Base-by-base conservation (phyloP, 2,113 vertebrate genomes). In the Eptatretus burgeri region DNA sequence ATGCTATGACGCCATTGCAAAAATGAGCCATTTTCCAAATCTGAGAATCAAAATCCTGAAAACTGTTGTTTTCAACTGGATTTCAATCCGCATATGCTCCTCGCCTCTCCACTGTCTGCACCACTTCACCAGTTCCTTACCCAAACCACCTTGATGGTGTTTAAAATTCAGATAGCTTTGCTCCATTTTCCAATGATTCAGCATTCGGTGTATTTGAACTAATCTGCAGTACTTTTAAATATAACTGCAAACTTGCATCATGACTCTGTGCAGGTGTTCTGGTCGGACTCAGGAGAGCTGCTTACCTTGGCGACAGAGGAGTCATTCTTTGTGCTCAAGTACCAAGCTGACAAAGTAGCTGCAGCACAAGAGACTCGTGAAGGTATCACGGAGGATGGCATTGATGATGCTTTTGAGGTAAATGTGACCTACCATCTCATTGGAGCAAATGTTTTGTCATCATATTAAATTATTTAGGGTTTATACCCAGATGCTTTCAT, bases 261-360 rank as follows among this genome's bases (percentile, higher is more conserved):
- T 52, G 50, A 50, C 64, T 20, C 67, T 5, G 51, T 72, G 16
- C 71, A 98, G 91, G 95, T 98, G 72, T 98, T 98, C 77, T 98
- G 91, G 91, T 93, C 89, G 49, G 91, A 98, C 71, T 98, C 91
- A 13, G 91, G 91, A 65, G 91, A 98, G 70, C 77, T 98, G n/a
- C 87, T 93, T 65, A 93, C 89, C 72, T 95, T 98, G 53, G 91
- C 89, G 63, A 96, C 91, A 1, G 91, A 98, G 64, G 91, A 98
- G 68, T 96, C 89, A 11, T 98, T 98, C 76, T 98, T 98, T 72
- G 89, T 98, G 71, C 78, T 96, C 64, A 85, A 85, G 66, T 98
- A 98, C 63, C 66, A 93, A 64, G 78, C 88, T 10, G 91, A 98
- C 18, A 96, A 98, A 76, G 85, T 96, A 56, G 76, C 86, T 51